phyloP scores from a whole-genome alignment of 2,797 vertebrate species.

The Lithobates pipiens region DNA sequence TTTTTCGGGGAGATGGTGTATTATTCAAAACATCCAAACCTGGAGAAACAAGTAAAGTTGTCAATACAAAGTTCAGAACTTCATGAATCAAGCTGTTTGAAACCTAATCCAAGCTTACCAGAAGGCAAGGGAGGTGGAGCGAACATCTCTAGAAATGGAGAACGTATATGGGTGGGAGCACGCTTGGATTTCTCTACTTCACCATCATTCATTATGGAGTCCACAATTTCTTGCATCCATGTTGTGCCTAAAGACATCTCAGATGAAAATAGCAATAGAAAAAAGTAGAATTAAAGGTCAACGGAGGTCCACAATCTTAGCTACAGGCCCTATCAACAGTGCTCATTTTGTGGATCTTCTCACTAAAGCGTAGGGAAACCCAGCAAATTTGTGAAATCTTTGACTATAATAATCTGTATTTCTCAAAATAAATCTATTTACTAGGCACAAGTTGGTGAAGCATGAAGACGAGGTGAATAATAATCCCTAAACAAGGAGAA shows the following conservation, averaged over 20 bases:
- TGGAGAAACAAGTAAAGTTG: background rate
- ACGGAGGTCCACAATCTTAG: too few relatives aligned
- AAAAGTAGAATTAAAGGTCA: too few relatives aligned
- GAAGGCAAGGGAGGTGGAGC: conserved; percentile 70
- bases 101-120: conserved; percentile 69
- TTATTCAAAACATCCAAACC: conserved; percentile 19
- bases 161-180: conserved; percentile 44
- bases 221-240: conserved; percentile 67
- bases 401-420: too few relatives aligned
- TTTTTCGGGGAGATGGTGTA: conserved; percentile 49
- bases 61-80: background rate
- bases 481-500: too few relatives aligned
- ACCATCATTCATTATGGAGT: conserved; percentile 58
- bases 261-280: background rate
- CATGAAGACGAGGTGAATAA: too few relatives aligned
- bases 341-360: too few relatives aligned
- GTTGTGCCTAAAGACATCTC: conserved; percentile 62
- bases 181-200: conserved; percentile 59
- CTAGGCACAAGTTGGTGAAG: too few relatives aligned
- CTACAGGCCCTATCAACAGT: too few relatives aligned
- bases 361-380: too few relatives aligned
- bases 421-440: too few relatives aligned
- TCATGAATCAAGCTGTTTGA: background rate
- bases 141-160: conserved; percentile 78
- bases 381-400: too few relatives aligned